Base-by-base conservation (phyloP, 2,113 vertebrate species). In the Hippopotamus amphibius region DNA sequence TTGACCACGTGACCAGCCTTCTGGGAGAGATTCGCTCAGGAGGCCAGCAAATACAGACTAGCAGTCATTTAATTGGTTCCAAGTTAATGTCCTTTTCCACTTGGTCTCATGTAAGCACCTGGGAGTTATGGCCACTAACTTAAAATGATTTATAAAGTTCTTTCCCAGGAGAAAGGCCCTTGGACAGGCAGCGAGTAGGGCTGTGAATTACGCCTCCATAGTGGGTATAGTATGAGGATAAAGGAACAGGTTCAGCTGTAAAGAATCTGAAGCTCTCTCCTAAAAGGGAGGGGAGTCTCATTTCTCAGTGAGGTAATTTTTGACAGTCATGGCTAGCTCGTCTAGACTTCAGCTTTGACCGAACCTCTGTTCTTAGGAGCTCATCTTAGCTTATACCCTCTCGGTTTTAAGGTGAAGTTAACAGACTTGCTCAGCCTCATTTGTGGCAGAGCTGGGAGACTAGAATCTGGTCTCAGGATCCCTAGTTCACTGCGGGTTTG, bases 101-200 rank as follows among this genome's bases (percentile, higher is more conserved):
- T 59, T 88, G 93, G 90, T 85, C 96, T 97, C 48, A 6, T 65
- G 80, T 59, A 95, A 95, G 95, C 16, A 26, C 88, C 61, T 68
- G 93, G 95, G 96, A 96, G 77, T 76, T 77, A 59, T 26, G 90
- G 88, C 55, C 91, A 76, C 94, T 88, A 84, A 68, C 77, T 85
- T 88, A 53, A 85, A 88, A 94, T 90, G 96, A 96, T 95, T 95
- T 94, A 88, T 89, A 88, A 94, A 91, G 95, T 97, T 88, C 61
- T 22, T 72, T 95, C 93, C 93, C 96, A 91, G 88, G 95, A 97
- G 91, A 83, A 76, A 79, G 88, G 81, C 82, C 94, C 94, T 43
- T 88, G 91, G 76, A 88, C 84, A 88, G 90, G 91, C 91, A 93
- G 88, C 0, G 0, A 88, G 92, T 3, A 24, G 74, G 85, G 8